A percentile compares a stretch with the other conserved stretches of the same genome.
Evolutionary conservation across 2,888 invertebrate species (phyloP).

Genomic region (Slavum lentiscoides): DNA sequence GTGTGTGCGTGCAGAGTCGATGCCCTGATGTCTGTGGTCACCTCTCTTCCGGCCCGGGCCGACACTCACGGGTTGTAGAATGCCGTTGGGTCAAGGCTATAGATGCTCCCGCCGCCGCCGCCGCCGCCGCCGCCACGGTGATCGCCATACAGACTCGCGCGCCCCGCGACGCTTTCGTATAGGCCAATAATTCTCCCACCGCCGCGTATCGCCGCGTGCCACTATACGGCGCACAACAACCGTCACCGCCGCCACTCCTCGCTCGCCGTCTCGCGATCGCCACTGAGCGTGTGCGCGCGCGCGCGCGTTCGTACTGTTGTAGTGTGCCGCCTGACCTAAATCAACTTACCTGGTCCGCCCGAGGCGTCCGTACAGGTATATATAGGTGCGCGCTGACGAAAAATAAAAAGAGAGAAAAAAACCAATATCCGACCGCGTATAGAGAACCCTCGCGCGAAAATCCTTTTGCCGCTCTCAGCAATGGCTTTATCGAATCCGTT

Average conservation of each 20-base stretch:
- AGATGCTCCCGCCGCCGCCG: conserved; percentile 45
- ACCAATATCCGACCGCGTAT: background rate
- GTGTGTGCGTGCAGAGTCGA: conserved; percentile 37
- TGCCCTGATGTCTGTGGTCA: conserved; percentile 53
- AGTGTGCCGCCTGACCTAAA: conserved; percentile 48
- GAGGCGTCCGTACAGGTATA: conserved; percentile 3
- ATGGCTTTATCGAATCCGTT: background rate
- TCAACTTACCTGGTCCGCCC: conserved; percentile 43
- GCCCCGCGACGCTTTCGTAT: conserved; percentile 45
- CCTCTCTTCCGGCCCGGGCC: conserved; percentile 53
- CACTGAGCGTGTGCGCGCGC: background rate
- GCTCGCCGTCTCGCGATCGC: conserved; percentile 3
- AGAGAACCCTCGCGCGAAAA: background rate
- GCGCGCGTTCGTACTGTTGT: background rate
- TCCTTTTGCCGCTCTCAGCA: conserved; percentile 1
- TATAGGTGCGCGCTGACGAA: conserved; percentile 43
- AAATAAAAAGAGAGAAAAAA: conserved; percentile 33
- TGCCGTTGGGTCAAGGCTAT: conserved; percentile 53
- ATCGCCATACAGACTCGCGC: conserved; percentile 50
- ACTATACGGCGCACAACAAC: background rate
- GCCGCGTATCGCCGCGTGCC: background rate
- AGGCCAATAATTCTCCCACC: conserved; percentile 52
- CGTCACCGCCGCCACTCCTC: background rate
- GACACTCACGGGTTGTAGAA: conserved; percentile 48
- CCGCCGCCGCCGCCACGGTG: background rate